These are phyloP conservation scores for Hozukius guyotensis DNA, from an alignment of 2,797 vertebrate species.

Conservation along the genomic window DNA sequence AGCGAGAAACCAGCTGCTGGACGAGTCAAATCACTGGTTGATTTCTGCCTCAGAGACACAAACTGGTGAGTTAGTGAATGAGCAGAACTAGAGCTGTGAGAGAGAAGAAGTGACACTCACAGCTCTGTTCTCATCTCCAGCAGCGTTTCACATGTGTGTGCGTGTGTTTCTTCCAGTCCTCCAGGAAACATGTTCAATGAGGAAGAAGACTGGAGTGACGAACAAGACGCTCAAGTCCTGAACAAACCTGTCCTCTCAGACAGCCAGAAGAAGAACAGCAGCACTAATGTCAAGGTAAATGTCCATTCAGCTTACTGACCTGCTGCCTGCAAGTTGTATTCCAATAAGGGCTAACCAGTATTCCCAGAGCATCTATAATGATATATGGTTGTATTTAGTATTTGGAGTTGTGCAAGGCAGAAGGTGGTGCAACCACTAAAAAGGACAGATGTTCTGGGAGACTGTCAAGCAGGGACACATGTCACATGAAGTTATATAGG, in stretches of 20 bases:
- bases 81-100: background rate
- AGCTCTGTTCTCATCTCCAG: background rate
- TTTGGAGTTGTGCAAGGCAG: background rate
- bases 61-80: background rate
- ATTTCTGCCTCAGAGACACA: background rate
- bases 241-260: constrained; percentile 12
- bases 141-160: background rate
- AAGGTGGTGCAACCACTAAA: background rate
- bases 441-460: background rate
- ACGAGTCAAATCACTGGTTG: background rate
- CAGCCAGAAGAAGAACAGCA: background rate
- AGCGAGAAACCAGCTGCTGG: background rate
- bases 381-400: background rate
- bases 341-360: background rate
- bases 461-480: background rate
- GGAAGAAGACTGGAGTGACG: constrained; percentile 83
- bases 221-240: constrained; percentile 39
- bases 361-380: background rate
- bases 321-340: background rate
- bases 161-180: background rate
- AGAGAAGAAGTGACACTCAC: too few relatives aligned
- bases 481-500: background rate
- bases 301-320: too few relatives aligned
- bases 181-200: constrained; percentile 80
- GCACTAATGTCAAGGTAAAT: constrained; percentile 53